Conservation (phyloP, 1,140 invertebrate genomes). For the Conus betulinus region DNA sequence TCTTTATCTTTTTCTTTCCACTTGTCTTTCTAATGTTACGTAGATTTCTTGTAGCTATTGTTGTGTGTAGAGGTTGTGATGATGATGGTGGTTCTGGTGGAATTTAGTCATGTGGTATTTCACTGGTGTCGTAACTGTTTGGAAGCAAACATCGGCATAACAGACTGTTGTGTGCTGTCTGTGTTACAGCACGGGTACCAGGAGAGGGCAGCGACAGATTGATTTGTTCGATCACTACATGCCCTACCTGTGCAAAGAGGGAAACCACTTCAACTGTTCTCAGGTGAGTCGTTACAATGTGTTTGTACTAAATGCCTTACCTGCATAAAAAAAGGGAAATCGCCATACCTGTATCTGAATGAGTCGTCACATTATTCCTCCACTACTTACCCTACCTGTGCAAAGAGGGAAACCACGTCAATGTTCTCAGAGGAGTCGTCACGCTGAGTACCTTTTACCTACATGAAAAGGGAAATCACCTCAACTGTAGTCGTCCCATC, state of each 20-base stretch:
- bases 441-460: too few relatives aligned
- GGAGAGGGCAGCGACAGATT: background rate
- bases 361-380: background rate
- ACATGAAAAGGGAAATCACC: too few relatives aligned
- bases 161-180: background rate
- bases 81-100: too few relatives aligned
- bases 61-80: too few relatives aligned
- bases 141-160: background rate
- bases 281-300: background rate
- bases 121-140: too few relatives aligned
- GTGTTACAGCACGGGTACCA: conserved; percentile 18
- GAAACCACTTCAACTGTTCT: background rate
- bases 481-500: too few relatives aligned
- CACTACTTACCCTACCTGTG: conserved; percentile 6
- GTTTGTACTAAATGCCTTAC: too few relatives aligned
- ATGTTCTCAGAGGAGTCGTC: conserved; percentile 3
- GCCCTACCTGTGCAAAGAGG: background rate
- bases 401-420: background rate
- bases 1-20: too few relatives aligned
- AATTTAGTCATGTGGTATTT: too few relatives aligned
- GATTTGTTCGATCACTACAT: conserved; percentile 26
- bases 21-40: too few relatives aligned
- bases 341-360: too few relatives aligned
- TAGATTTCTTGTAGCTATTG: too few relatives aligned
- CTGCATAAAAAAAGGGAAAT: background rate